Base-by-base conservation (phyloP, 2,113 vertebrate species). In the Gavia stellata region DNA sequence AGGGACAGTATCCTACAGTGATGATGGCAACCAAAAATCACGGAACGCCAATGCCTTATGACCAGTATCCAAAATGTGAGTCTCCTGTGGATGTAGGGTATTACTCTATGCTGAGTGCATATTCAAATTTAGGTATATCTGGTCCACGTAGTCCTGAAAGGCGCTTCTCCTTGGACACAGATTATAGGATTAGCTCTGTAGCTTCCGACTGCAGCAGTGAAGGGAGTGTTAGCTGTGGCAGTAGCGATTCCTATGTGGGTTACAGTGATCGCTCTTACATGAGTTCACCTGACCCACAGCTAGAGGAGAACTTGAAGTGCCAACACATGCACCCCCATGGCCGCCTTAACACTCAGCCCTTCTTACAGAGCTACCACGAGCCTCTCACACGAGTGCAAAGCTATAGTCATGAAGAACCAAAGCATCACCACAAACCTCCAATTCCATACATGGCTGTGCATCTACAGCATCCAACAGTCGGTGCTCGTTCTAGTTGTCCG, bases 171-270 rank as follows among this genome's bases (percentile, higher is more conserved):
- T 86, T 98, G 40, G 99, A 99, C 94, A 96, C 98, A 0, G 99
- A 99, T 89, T 98, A 98, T 42, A 97, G 99, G 36, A 98, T 98
- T 7, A 98, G 98, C 91, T 99, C 99, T 1, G 98, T 99, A 3
- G 98, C 99, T 31, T 99, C 99, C 0, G 99, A 99, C 74, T 99
- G 99, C 95, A 99, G 99, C 97, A 99, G 99, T 2, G 99, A 99
- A 92, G 99, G 99, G 95, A 99, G 99, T 52, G 58, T 98, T 93
- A 99, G 99, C 90, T 99, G 99, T 28, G 98, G 99, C 45, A 99
- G 99, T 87, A 99, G 99, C 9, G 99, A 99, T 83, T 99, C 99
- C 4, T 99, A 99, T 3, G 89, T 97, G 61, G 98, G 98, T 16
- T 98, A 98, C 96, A 98, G 97, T 1, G 99, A 99, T 68, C 97